Conservation (phyloP, 2,888 invertebrate genomes). For the Exocentrus adspersus region DNA sequence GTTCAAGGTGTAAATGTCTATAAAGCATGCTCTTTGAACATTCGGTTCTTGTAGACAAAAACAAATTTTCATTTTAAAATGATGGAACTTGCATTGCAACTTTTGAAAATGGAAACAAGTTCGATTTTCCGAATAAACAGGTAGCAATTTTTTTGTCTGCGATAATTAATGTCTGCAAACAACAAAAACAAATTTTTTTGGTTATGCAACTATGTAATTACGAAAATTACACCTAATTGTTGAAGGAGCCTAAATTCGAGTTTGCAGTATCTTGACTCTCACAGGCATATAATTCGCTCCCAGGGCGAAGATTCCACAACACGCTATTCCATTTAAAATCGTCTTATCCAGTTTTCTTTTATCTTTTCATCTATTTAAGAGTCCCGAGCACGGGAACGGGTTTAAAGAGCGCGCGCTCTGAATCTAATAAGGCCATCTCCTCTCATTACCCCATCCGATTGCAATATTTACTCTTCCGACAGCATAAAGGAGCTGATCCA, state of each 20-base stretch:
- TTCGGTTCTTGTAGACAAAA: conserved; percentile 46
- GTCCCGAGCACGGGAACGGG: conserved; percentile 43
- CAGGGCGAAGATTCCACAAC: conserved; percentile 49
- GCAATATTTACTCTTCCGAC: conserved; percentile 42
- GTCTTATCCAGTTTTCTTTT: conserved; percentile 48
- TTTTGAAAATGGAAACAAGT: no score
- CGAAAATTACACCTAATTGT: no score
- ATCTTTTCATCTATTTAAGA: conserved; percentile 50
- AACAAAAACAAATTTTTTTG: no score
- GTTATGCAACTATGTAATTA: no score
- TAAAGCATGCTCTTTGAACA: conserved; percentile 33
- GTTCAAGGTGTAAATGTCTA: conserved; percentile 1
- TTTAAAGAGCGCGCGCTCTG: conserved; percentile 47
- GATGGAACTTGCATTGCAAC: no score
- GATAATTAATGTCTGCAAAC: no score
- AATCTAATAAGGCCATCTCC: conserved; percentile 51
- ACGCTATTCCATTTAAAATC: conserved; percentile 53
- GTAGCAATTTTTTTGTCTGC: no score
- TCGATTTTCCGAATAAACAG: no score
- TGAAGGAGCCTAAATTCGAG: no score
- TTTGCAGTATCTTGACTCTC: no score
- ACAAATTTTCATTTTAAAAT: no score
- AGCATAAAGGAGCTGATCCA: conserved; percentile 26
- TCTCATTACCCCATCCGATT: conserved; percentile 48
- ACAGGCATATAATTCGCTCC: conserved; percentile 50